Evolutionary conservation across 2,113 vertebrate genomes (phyloP).

Genomic region (Cephalopholis sonnerati): DNA sequence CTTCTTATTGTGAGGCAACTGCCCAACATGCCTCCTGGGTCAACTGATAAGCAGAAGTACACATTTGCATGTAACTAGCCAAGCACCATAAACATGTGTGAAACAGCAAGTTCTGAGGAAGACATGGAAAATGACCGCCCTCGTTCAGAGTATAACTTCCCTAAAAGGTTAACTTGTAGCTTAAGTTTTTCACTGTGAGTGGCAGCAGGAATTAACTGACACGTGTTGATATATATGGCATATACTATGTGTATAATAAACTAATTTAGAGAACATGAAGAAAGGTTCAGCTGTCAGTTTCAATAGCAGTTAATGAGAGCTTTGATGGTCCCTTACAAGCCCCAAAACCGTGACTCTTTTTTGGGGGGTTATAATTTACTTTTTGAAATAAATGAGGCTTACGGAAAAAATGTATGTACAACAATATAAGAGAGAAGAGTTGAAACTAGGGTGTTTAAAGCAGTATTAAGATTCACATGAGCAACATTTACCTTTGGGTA

Average conservation of each 20-base stretch:
- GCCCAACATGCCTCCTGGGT: no score
- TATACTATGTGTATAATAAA: not conserved
- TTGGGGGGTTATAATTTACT: no score
- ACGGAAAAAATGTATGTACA: no score
- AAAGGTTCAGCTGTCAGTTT: not conserved
- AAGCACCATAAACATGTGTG: no score
- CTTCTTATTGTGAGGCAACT: no score
- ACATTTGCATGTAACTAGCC: no score
- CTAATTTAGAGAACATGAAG: not conserved
- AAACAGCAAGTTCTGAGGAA: no score
- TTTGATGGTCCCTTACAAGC: no score
- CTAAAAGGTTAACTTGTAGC: not conserved
- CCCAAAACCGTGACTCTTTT: no score
- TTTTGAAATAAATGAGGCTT: no score
- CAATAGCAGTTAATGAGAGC: not conserved
- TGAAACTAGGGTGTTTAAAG: not conserved
- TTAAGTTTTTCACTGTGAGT: not conserved
- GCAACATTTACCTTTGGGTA: constrained; percentile 78
- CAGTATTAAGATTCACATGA: not conserved
- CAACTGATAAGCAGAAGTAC: no score
- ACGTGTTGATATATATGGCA: not conserved
- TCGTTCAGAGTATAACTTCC: not conserved
- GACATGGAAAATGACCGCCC: not conserved
- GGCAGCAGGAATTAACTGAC: not conserved
- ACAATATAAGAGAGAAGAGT: not conserved